Conservation (phyloP, 2,797 vertebrate species). For the Pseudotriccus pelzelni region DNA sequence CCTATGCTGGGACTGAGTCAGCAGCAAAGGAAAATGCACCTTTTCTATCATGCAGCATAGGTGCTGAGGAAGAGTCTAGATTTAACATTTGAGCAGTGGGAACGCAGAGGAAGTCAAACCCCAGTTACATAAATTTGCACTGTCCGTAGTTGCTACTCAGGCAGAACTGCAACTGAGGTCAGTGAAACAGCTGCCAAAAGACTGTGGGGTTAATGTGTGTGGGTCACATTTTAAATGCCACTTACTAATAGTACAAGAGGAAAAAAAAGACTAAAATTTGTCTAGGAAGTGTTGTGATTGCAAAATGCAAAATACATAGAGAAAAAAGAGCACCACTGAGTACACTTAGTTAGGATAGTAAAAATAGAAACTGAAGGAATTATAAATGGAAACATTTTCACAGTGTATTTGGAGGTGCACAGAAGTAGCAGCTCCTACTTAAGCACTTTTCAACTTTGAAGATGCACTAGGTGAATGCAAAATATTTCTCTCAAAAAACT, state of each 20-base stretch:
- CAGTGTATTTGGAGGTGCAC: neutral
- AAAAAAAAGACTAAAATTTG: neutral
- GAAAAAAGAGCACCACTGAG: neutral
- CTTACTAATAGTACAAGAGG: neutral
- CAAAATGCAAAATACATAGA: neutral
- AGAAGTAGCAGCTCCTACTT: neutral
- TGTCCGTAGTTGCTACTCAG: neutral
- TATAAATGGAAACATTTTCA: neutral
- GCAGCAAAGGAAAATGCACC: neutral
- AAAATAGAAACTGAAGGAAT: neutral
- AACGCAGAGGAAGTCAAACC: neutral
- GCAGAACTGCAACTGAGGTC: slow-evolving; percentile 30
- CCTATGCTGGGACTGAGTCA: neutral
- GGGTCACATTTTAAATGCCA: slow-evolving; percentile 43
- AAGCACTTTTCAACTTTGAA: neutral
- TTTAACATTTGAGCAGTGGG: neutral
- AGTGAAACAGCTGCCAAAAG: slow-evolving; percentile 13
- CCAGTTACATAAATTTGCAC: neutral
- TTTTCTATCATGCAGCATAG: neutral
- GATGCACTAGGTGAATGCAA: neutral
- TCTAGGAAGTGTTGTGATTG: neutral
- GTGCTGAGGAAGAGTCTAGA: neutral
- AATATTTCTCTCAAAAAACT: neutral
- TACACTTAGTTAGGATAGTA: neutral
- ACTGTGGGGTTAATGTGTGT: slow-evolving; percentile 27